These are phyloP conservation scores for Proisotoma minuta DNA, from an alignment of 2,888 invertebrate genomes.

Conservation along the genomic window DNA sequence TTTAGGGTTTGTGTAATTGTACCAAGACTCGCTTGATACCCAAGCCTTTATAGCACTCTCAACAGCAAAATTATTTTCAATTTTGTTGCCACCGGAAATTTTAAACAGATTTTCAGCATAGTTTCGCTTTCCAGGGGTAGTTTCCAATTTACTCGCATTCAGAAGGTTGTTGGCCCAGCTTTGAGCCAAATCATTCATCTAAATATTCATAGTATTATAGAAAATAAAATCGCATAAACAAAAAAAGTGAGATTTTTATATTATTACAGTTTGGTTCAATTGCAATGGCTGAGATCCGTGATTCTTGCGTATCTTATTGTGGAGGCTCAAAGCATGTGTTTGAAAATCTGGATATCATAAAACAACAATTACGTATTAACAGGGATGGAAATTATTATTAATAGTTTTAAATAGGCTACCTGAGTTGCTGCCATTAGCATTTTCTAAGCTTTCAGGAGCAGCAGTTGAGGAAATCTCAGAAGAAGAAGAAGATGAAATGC, in stretches of 20 bases:
- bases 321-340: conserved; percentile 23
- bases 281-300: conserved; percentile 29
- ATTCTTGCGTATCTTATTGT: conserved; percentile 25
- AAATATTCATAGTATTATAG: background rate
- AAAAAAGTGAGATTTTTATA: background rate
- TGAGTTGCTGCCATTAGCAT: background rate
- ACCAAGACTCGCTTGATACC: conserved; percentile 23
- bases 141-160: conserved; percentile 18
- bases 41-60: conserved; percentile 30
- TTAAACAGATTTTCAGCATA: conserved; percentile 35
- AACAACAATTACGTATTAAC: background rate
- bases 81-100: conserved; percentile 22
- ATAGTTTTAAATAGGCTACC: conserved; percentile 12
- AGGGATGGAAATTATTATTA: no score
- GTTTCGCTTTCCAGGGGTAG: conserved; percentile 30
- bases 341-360: conserved; percentile 21
- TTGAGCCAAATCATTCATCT: conserved; percentile 31
- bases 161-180: conserved; percentile 28
- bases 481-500: background rate
- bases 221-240: background rate
- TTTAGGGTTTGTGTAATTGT: conserved; percentile 26
- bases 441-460: background rate
- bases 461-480: background rate
- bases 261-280: conserved; percentile 31
- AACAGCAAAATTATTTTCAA: conserved; percentile 22